Evolutionary conservation across 2,113 vertebrate genomes (phyloP).

Genomic region (Argyrosomus japonicus): DNA sequence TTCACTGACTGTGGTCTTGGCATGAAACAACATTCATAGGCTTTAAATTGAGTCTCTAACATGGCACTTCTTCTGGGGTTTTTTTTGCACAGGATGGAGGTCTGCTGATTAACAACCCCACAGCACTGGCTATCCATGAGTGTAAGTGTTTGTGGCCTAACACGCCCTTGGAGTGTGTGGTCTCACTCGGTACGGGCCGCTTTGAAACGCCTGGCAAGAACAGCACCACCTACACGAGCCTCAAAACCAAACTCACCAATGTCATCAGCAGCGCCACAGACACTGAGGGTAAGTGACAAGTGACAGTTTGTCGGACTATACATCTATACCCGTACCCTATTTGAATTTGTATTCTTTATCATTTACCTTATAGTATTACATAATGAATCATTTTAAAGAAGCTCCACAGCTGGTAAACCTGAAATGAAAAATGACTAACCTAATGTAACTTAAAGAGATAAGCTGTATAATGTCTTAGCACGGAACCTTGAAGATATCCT

Average conservation of each 20-base stretch:
- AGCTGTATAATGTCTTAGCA: neutral
- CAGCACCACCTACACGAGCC: slow-evolving; percentile 88
- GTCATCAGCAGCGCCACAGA: slow-evolving; percentile 98
- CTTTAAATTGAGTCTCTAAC: slow-evolving; percentile 30
- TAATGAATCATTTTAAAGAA: neutral
- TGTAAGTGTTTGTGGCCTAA: slow-evolving; percentile 95
- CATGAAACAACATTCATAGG: slow-evolving; percentile 17
- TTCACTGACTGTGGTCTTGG: slow-evolving; percentile 27
- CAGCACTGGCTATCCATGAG: slow-evolving; percentile 93
- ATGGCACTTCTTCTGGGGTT: slow-evolving; percentile 9
- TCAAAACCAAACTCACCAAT: slow-evolving; percentile 93
- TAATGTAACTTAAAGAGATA: neutral
- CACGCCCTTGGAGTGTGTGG: slow-evolving; percentile 91
- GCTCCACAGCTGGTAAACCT: neutral
- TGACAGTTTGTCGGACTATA: neutral
- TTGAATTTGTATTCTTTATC: neutral
- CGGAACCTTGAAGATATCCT: no score
- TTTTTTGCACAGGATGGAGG: slow-evolving; percentile 90
- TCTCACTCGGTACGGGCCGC: slow-evolving; percentile 94
- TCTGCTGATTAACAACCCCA: slow-evolving; percentile 96
- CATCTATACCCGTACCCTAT: neutral
- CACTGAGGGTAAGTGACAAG: slow-evolving; percentile 88
- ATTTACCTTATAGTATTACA: neutral
- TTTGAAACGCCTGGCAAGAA: slow-evolving; percentile 86
- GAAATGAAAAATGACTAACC: no score